These are phyloP conservation scores for Sitophilus oryzae DNA, from an alignment of 1,140 invertebrate genomes.

Conservation along the genomic window DNA sequence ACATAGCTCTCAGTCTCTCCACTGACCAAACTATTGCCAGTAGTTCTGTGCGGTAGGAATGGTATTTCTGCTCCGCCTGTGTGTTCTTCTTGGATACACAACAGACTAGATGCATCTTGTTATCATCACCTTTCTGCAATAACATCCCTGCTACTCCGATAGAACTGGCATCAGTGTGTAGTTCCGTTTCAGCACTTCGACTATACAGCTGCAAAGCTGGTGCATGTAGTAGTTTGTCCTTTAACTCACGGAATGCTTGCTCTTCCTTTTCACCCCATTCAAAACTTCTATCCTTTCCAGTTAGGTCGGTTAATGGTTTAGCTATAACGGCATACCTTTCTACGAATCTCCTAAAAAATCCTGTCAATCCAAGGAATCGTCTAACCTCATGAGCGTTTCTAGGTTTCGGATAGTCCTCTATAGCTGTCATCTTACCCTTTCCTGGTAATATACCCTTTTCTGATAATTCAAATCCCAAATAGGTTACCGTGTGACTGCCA, in stretches of 20 bases:
- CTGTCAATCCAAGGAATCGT: conserved; percentile 42
- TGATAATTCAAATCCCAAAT: conserved; percentile 2
- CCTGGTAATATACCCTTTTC: too few relatives aligned
- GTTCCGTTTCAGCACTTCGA: not conserved
- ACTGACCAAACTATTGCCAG: conserved; percentile 23
- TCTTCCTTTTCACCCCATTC: conserved; percentile 15
- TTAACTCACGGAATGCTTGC: conserved; percentile 22
- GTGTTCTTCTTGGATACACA: conserved; percentile 23
- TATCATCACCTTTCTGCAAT: too few relatives aligned
- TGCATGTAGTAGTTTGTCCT: not conserved
- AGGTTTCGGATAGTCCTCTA: conserved; percentile 21
- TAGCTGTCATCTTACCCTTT: conserved; percentile 24
- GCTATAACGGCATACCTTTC: conserved; percentile 27
- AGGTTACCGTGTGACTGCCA: conserved; percentile 25
- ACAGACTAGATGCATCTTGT: not conserved
- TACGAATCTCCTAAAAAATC: conserved; percentile 35
- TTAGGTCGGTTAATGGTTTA: conserved; percentile 21
- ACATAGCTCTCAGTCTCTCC: conserved; percentile 35
- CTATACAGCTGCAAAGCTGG: not conserved
- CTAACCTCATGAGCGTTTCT: conserved; percentile 34
- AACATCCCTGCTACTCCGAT: conserved; percentile 35
- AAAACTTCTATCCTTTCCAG: conserved; percentile 13
- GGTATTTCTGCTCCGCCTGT: conserved; percentile 14
- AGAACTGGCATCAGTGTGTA: conserved; percentile 24
- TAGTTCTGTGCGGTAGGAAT: conserved; percentile 12